phyloP scores from a whole-genome alignment of 2,113 vertebrate genomes.

The Pachyramphus minor region DNA sequence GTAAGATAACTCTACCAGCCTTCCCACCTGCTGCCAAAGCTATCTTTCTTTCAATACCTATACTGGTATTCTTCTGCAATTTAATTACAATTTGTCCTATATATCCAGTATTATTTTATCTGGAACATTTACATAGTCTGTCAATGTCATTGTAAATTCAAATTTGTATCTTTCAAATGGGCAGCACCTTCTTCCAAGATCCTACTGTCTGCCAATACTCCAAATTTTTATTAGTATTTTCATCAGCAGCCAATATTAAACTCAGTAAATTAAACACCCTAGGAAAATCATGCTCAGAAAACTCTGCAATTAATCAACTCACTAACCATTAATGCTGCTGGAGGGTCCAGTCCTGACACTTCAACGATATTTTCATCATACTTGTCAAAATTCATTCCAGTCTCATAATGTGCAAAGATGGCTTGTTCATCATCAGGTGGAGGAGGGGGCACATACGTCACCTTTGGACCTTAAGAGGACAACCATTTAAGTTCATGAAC shows the following conservation, averaged over 20 bases:
- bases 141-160: neutral
- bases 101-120: neutral
- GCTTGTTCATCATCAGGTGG: slow-evolving; percentile 84
- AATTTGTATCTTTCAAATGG: neutral
- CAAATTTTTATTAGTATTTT: neutral
- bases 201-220: neutral
- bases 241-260: neutral
- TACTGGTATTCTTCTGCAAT: neutral
- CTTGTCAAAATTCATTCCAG: slow-evolving; percentile 93
- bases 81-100: neutral
- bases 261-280: neutral
- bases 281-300: neutral
- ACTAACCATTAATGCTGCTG: slow-evolving; percentile 85
- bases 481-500: neutral
- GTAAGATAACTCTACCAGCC: neutral
- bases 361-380: slow-evolving; percentile 89
- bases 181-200: neutral
- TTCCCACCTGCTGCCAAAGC: neutral
- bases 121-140: neutral
- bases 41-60: neutral
- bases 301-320: neutral
- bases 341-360: slow-evolving; percentile 83
- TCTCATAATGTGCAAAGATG: slow-evolving; percentile 85
- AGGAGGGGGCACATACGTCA: slow-evolving; percentile 87
- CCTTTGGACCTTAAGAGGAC: slow-evolving; percentile 76